These are phyloP conservation scores for Cranoglanis bouderius DNA, from an alignment of 2,113 vertebrate species.

Conservation along the genomic window DNA sequence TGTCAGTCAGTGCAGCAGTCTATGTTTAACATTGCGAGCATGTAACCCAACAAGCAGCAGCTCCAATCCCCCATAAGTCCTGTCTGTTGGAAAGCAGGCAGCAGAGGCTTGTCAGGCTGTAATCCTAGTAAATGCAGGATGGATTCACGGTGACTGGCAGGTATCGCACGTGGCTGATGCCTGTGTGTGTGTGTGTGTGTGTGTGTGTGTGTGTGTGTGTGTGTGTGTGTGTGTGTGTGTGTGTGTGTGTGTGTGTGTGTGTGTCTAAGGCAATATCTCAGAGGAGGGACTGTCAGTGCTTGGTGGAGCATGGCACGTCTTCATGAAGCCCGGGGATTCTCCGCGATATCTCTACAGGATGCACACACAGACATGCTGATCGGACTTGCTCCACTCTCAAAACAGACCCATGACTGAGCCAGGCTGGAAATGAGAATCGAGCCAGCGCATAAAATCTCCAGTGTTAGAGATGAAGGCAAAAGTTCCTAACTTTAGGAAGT, in stretches of 20 bases:
- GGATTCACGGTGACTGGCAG: constrained; percentile 51
- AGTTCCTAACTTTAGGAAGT: neutral
- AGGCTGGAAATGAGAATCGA: neutral
- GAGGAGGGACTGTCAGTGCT: constrained; percentile 35
- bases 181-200: too few relatives aligned
- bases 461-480: neutral
- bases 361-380: neutral
- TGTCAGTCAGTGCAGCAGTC: constrained; percentile 27
- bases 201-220: constrained; percentile 34
- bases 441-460: neutral
- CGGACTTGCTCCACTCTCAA: constrained; percentile 6
- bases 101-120: constrained; percentile 34
- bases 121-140: constrained; percentile 43
- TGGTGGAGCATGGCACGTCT: constrained; percentile 43
- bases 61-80: constrained; percentile 40
- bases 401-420: neutral
- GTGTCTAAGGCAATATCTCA: constrained; percentile 45
- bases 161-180: constrained; percentile 45
- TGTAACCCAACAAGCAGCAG: constrained; percentile 30
- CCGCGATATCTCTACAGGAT: neutral
- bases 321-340: constrained; percentile 43
- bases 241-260: neutral
- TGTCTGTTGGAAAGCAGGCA: constrained; percentile 26
- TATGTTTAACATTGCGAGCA: constrained; percentile 46
- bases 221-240: neutral